Base-by-base conservation (phyloP, 23 tunicate species). In the Phallusia fumigata region DNA sequence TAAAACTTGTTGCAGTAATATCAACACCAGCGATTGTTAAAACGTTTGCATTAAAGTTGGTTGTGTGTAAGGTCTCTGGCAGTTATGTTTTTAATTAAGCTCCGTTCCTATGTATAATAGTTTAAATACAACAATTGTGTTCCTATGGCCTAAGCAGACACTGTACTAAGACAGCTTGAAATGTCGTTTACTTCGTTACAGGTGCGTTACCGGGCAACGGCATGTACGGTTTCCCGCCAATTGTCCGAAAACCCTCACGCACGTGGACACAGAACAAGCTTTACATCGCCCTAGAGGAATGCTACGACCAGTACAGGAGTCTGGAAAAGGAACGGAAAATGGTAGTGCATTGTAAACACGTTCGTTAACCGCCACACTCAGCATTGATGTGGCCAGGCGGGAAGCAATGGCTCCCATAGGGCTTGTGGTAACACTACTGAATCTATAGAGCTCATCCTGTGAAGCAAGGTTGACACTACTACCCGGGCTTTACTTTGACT, bases 261-360 rank as follows among this genome's bases (percentile, higher is more conserved):
- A 81, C 82, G 28, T 75, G 21, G 53, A 40, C 91, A 0, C 84
- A 83, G 75, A 90, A 79, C 82, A 94, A 94, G 52, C 90, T 94
- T 0, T 83, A 86, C 74, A 76, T 86, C 32, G 86, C 95, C 10
- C 73, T 94, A 80, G 98, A 94, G 33, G 98, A 94, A 74, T 89
- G 91, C 72, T 85, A 85, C 53, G 98, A 94, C 35, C 91, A 94
- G 77, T 82, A 85, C 76, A 78, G 88, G 28, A 80, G 86, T 53
- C 69, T 94, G 35, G 98, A 94, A 64, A 94, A 88, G 84, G 98
- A 94, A 50, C 79, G 98, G 26, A 94, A 86, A 35, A 89, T 79
- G 86, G 98, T 93, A 72, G 19, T 76, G 47, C 47, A 5, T 40
- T 10, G 8, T 40, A 3, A 40, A 3, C 10, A 40, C 5, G 47